These are phyloP conservation scores for Rhineura floridana DNA, from an alignment of 2,113 vertebrate genomes.

Conservation along the genomic window DNA sequence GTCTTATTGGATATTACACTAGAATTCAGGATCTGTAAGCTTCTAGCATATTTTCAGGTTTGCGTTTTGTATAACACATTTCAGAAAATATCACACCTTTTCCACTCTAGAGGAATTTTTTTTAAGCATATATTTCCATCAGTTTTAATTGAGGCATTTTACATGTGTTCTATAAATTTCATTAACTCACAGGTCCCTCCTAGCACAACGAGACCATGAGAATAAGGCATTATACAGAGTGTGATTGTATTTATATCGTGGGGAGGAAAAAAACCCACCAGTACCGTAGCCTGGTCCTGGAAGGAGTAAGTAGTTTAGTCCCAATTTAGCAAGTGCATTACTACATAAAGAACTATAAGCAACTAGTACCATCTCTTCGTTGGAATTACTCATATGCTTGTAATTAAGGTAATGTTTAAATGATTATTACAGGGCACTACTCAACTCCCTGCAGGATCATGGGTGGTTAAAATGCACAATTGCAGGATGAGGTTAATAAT, in stretches of 20 bases:
- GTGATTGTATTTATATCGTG: accelerated
- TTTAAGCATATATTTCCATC: conserved; percentile 5
- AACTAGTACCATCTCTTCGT: neutral
- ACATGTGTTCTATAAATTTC: conserved; percentile 5
- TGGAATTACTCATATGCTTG: neutral
- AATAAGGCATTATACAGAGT: neutral
- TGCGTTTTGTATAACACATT: conserved; percentile 47
- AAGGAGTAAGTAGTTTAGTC: neutral
- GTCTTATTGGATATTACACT: conserved; percentile 21
- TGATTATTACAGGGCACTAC: neutral
- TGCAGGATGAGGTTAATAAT: conserved; percentile 23
- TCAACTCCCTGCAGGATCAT: neutral
- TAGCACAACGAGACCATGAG: accelerated
- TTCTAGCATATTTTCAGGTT: conserved; percentile 38
- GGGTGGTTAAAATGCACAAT: neutral
- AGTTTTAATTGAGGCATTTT: conserved; percentile 46
- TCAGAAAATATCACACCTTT: conserved; percentile 39
- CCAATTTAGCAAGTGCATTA: neutral
- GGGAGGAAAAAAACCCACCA: neutral
- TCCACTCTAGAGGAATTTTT: conserved; percentile 21
- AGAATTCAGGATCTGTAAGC: conserved; percentile 28
- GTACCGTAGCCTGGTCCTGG: neutral
- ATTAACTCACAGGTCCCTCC: neutral
- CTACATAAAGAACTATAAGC: neutral
- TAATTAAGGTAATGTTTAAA: conserved; percentile 1